Conservation (phyloP, 2,888 invertebrate species). For the Epistrophe grossulariae region DNA sequence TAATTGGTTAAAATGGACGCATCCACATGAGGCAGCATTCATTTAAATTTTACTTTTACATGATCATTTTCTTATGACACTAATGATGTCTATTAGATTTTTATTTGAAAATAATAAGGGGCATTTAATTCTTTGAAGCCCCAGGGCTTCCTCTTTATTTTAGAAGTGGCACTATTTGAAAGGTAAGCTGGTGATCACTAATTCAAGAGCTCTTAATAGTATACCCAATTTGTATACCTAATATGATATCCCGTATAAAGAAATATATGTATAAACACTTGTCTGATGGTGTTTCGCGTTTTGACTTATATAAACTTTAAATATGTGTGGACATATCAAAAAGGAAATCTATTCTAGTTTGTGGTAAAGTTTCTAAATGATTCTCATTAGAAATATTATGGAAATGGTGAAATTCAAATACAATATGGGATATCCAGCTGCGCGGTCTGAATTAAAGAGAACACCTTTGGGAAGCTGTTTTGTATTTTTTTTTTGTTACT, state of each 20-base stretch:
- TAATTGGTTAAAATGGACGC: constrained; percentile 3
- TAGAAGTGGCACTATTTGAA: not conserved
- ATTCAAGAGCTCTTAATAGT: constrained; percentile 17
- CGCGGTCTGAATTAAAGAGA: not conserved
- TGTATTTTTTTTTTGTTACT: not conserved
- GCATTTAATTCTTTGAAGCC: not conserved
- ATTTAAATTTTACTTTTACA: not conserved
- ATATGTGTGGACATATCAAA: not conserved
- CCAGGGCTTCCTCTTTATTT: not conserved
- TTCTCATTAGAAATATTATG: constrained; percentile 3
- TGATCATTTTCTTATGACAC: not conserved
- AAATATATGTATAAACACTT: constrained; percentile 25
- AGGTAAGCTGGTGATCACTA: not conserved
- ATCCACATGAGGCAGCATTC: not conserved
- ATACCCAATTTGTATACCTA: constrained; percentile 28
- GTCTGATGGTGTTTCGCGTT: constrained; percentile 11
- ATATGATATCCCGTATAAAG: constrained; percentile 11
- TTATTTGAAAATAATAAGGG: constrained; percentile 8
- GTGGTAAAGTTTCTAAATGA: constrained; percentile 3
- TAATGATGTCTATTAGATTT: constrained; percentile 8
- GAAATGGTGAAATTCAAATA: constrained; percentile 13
- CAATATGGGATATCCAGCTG: constrained; percentile 13
- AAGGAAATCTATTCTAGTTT: constrained; percentile 22
- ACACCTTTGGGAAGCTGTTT: constrained; percentile 11
- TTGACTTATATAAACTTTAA: constrained; percentile 36